Conservation (phyloP, 2,888 invertebrate species). For the Leucophora obtusa region DNA sequence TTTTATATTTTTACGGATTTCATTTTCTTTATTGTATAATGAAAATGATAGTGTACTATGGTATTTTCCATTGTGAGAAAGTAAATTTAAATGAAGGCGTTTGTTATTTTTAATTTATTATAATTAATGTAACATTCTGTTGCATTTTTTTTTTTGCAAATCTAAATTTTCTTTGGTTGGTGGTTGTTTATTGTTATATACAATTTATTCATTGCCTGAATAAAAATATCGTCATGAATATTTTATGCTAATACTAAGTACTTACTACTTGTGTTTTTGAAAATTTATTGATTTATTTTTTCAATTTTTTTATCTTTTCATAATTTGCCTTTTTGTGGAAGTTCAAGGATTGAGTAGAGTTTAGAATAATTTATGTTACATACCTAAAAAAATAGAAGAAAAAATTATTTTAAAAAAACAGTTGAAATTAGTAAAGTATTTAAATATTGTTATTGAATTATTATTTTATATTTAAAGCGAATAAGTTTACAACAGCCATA, state of each 20-base stretch:
- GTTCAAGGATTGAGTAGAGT: not conserved
- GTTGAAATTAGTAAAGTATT: not conserved
- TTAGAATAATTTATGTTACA: constrained; percentile 26
- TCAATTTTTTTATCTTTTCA: constrained; percentile 35
- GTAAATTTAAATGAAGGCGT: constrained; percentile 55
- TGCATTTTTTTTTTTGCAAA: constrained; percentile 12
- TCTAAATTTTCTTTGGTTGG: constrained; percentile 30
- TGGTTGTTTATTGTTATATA: constrained; percentile 16
- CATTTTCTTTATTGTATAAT: not conserved
- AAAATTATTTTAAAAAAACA: not conserved
- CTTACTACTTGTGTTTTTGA: constrained; percentile 51
- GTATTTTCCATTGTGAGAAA: constrained; percentile 13
- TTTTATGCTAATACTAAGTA: constrained; percentile 53
- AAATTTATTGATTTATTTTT: constrained; percentile 35
- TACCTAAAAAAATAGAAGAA: constrained; percentile 51
- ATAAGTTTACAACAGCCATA: constrained; percentile 42
- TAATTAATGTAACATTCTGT: constrained; percentile 39
- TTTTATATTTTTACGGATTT: constrained; percentile 22
- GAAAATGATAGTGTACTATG: not conserved
- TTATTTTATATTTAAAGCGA: not conserved
- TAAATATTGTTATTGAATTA: not conserved
- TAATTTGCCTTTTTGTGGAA: constrained; percentile 40
- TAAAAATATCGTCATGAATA: constrained; percentile 48
- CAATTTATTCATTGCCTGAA: constrained; percentile 18
- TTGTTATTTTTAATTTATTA: constrained; percentile 54